A percentile compares a stretch with the other conserved stretches of the same genome.
phyloP scores from a whole-genome alignment of 2,888 invertebrate genomes.

The Cheilosia vernalis region DNA sequence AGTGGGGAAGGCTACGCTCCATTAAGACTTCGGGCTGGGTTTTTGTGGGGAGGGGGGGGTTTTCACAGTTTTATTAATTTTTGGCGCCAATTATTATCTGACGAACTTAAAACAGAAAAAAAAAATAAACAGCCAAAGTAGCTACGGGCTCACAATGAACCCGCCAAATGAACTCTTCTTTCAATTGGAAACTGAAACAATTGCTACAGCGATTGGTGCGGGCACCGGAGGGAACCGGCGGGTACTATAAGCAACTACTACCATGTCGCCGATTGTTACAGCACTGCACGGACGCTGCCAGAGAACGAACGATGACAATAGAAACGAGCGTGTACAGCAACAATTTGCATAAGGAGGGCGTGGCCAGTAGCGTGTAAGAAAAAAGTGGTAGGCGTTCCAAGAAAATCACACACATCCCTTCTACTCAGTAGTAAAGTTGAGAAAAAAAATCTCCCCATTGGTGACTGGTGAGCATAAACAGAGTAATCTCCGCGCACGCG shows the following conservation, averaged over 20 bases:
- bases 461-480: slow-evolving; percentile 13
- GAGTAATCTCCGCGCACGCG: slow-evolving; percentile 46
- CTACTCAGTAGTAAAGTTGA: slow-evolving; percentile 12
- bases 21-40: too few species aligned
- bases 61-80: not conserved
- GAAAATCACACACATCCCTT: slow-evolving; percentile 65
- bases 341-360: slow-evolving; percentile 51
- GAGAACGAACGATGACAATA: slow-evolving; percentile 21
- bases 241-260: not conserved
- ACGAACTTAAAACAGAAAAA: too few species aligned
- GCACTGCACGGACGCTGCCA: not conserved
- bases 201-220: not conserved
- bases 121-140: too few species aligned
- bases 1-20: slow-evolving; percentile 29
- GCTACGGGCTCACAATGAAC: not conserved
- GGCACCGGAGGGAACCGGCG: not conserved
- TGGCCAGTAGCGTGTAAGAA: slow-evolving; percentile 14
- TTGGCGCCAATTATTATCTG: slow-evolving; percentile 45
- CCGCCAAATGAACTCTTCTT: not conserved
- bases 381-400: slow-evolving; percentile 65
- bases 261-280: slow-evolving; percentile 15
- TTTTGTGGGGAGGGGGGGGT: not conserved
- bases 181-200: not conserved
- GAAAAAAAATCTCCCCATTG: slow-evolving; percentile 52
- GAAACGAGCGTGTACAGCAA: slow-evolving; percentile 2